Evolutionary conservation across 2,797 vertebrate species (phyloP).

Genomic region (Pampus argenteus): DNA sequence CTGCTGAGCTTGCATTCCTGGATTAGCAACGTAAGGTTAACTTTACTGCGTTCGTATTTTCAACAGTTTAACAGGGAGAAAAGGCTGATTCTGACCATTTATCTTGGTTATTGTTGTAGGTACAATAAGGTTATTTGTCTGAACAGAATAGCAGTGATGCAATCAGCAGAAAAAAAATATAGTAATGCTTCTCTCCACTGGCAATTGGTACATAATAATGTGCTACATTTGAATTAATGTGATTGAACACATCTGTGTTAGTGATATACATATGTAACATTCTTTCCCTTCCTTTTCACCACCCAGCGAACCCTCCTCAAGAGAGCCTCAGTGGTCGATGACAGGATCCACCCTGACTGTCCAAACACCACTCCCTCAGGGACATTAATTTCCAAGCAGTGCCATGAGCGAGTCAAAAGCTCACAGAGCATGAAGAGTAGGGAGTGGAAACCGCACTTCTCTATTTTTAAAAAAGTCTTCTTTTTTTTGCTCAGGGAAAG

Average conservation of each 20-base stretch:
- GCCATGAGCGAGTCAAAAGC: conserved; percentile 52
- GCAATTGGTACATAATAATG: conserved; percentile 70
- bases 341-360: conserved; percentile 66
- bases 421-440: conserved; percentile 68
- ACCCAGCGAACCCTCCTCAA: conserved; percentile 44
- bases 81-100: conserved; percentile 44
- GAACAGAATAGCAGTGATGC: conserved; percentile 41
- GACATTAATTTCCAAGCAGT: conserved; percentile 68
- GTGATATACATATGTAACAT: conserved; percentile 49
- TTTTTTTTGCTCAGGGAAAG: conserved; percentile 44
- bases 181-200: conserved; percentile 53
- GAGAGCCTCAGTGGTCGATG: conserved; percentile 60
- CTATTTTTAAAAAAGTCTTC: conserved; percentile 27
- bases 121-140: conserved; percentile 69
- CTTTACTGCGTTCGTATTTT: conserved; percentile 5
- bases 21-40: neutral
- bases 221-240: conserved; percentile 64
- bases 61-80: conserved; percentile 15
- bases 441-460: conserved; percentile 63
- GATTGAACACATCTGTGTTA: conserved; percentile 62
- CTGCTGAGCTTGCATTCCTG: neutral
- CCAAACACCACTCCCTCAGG: conserved; percentile 68
- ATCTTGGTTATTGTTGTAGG: conserved; percentile 65
- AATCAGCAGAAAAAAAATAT: conserved; percentile 57
- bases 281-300: conserved; percentile 31